Evolutionary conservation across 2,888 invertebrate species (phyloP), one percentile per base, ranked within the genome.

Genomic region (Matsumyia berberina): DNA sequence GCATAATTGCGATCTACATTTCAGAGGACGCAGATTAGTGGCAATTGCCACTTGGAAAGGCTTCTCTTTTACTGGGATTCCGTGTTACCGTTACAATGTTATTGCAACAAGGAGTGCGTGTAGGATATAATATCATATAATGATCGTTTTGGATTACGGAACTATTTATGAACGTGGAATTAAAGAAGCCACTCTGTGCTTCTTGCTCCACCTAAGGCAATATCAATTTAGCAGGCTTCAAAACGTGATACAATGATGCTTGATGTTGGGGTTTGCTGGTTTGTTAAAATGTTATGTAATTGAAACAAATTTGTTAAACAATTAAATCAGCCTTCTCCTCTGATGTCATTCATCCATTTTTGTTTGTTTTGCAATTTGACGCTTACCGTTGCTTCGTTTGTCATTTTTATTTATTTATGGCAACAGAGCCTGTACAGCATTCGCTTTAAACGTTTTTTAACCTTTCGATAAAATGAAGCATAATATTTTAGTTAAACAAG

Each of bases 71-170:
- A 15, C 35, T 72, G 24, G 53, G 33, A 46, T 64, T 39, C 62
- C 9, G 42, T 11, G n/a, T 64, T n/a, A 78, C 78, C 72, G 78
- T 72, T 78, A 39, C 8, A 55, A 39, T 58, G 74, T 55, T 49
- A 33, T 42, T 76, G 46, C 49, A 31, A 44, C 29, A 57, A 69
- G 67, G 53, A 60, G 44, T 15, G 35, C 60, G 62, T 49, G 19
- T 64, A 49, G 72, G 70, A 70, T 78, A 78, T 72, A 66, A 73
- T 79, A 73, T 79, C 49, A 66, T 35, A 31, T 73, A 73, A 79
- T 73, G 42, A 35, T 39, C 24, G 24, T n/a, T 46, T 64, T 49
- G 49, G 46, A 57, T 72, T 49, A 72, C 57, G 49, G 64, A 53
- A 62, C 53, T 46, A 46, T 77, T 77, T 70, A 62, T 55, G 60